These are phyloP conservation scores for Conomelus anceps DNA, from an alignment of 2,888 invertebrate genomes.

Conservation along the genomic window DNA sequence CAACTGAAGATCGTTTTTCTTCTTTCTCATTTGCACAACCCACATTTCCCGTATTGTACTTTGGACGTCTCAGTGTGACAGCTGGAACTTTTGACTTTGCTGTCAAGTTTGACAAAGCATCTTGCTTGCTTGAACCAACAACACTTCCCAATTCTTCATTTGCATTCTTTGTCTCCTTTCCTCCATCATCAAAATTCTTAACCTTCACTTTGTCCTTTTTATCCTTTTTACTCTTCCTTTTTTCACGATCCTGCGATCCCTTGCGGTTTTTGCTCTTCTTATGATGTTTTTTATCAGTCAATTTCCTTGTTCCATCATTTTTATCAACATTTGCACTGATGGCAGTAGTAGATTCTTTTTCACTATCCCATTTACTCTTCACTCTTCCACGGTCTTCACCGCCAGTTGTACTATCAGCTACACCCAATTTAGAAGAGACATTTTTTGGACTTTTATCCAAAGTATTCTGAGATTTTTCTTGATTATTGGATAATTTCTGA, in stretches of 20 bases:
- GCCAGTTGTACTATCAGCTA: neutral
- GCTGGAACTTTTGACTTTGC: neutral
- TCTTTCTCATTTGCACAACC: no score
- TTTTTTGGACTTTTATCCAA: neutral
- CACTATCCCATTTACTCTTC: no score
- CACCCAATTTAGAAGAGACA: neutral
- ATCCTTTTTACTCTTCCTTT: neutral
- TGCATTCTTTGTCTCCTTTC: neutral
- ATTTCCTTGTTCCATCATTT: neutral
- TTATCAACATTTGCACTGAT: neutral
- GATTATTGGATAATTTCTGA: no score
- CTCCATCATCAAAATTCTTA: neutral
- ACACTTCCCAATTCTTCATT: neutral
- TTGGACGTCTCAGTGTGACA: neutral
- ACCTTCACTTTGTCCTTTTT: neutral
- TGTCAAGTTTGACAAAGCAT: neutral
- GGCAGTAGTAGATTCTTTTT: neutral
- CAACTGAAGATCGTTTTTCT: no score
- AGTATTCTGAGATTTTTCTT: neutral
- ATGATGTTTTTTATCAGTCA: neutral
- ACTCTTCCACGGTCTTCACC: no score
- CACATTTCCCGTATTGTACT: neutral
- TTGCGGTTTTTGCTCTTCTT: neutral
- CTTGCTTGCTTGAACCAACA: no score
- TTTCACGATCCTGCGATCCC: neutral